These are phyloP conservation scores for Anableps anableps DNA, from an alignment of 2,797 vertebrate genomes.

Conservation along the genomic window DNA sequence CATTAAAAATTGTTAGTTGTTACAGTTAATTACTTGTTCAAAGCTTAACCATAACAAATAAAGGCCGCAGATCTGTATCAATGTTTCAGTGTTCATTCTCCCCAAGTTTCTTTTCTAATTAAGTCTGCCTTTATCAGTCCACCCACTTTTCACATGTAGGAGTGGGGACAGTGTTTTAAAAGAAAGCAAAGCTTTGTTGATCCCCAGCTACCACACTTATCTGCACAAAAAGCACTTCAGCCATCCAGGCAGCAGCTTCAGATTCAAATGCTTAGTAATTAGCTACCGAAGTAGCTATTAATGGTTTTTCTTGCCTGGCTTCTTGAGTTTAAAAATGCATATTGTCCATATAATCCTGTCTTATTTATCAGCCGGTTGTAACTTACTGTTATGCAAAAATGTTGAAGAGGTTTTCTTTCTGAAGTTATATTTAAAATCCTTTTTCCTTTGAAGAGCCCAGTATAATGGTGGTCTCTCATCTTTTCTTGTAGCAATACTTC, in stretches of 20 bases:
- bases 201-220: slow-evolving; percentile 50
- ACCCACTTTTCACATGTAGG: slow-evolving; percentile 42
- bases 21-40: background rate
- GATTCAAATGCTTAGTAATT: slow-evolving; percentile 61
- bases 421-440: slow-evolving; percentile 4
- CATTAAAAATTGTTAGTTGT: background rate
- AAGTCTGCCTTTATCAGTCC: slow-evolving; percentile 29
- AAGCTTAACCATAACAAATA: background rate
- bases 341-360: slow-evolving; percentile 33
- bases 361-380: slow-evolving; percentile 17
- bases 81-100: slow-evolving; percentile 3
- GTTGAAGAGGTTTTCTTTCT: background rate
- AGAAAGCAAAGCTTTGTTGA: slow-evolving; percentile 48
- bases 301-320: slow-evolving; percentile 32
- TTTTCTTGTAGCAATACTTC: slow-evolving; percentile 92
- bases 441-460: background rate
- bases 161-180: slow-evolving; percentile 47
- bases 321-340: slow-evolving; percentile 31
- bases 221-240: slow-evolving; percentile 51
- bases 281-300: slow-evolving; percentile 51
- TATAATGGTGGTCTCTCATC: background rate
- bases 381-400: background rate
- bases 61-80: background rate
- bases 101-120: slow-evolving; percentile 31
- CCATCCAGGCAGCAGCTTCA: slow-evolving; percentile 38